Evolutionary conservation across 2,113 vertebrate genomes (phyloP).

Genomic region (Gasterosteus nipponicus): DNA sequence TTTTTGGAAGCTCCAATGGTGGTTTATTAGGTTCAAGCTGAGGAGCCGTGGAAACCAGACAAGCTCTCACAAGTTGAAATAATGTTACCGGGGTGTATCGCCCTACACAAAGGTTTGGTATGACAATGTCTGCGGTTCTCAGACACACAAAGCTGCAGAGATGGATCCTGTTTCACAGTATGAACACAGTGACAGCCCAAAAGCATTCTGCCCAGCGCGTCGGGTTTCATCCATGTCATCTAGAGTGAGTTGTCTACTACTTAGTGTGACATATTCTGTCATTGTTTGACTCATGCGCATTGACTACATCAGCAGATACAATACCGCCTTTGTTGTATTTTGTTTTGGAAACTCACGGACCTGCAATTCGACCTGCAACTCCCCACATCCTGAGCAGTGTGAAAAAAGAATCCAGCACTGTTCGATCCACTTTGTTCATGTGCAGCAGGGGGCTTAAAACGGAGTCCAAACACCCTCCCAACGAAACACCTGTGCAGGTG

Average conservation of each 20-base stretch:
- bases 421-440: neutral
- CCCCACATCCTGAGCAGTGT: neutral
- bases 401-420: neutral
- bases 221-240: slow-evolving; percentile 9
- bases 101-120: neutral
- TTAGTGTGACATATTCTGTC: neutral
- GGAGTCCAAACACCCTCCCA: neutral
- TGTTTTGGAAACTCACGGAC: slow-evolving; percentile 1
- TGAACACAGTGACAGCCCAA: slow-evolving; percentile 3
- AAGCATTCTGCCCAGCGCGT: neutral
- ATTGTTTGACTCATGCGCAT: neutral
- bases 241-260: neutral
- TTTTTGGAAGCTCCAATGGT: neutral
- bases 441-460: neutral
- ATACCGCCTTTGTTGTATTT: neutral
- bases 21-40: neutral
- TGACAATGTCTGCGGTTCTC: neutral
- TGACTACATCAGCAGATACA: neutral
- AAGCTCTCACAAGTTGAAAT: neutral
- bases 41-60: slow-evolving; percentile 5
- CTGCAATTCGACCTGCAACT: neutral
- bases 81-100: neutral
- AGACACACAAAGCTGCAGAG: neutral
- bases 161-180: neutral
- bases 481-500: slow-evolving; percentile 9